Conservation (phyloP, 2,113 vertebrate species). For the Protobothrops mucrosquamatus region DNA sequence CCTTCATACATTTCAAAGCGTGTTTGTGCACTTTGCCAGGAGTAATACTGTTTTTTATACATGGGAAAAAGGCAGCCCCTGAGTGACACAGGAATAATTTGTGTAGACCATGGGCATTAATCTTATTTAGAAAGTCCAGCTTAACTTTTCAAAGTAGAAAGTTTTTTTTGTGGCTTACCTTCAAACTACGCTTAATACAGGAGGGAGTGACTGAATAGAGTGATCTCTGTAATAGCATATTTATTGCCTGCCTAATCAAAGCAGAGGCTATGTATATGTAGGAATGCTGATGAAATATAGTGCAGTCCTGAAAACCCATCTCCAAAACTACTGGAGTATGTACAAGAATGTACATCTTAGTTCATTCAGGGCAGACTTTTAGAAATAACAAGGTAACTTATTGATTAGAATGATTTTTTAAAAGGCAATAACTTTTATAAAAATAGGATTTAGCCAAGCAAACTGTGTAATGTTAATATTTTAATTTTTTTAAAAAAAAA, state of each 20-base stretch:
- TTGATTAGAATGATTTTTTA: neutral
- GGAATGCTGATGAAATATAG: neutral
- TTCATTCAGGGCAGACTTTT: neutral
- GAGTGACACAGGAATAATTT: constrained; percentile 49
- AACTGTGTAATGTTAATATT: neutral
- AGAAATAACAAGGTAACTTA: neutral
- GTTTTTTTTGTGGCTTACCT: constrained; percentile 9
- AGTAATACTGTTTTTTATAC: constrained; percentile 48
- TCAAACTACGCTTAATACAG: constrained; percentile 3
- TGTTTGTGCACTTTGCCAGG: constrained; percentile 52
- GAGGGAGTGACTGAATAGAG: neutral
- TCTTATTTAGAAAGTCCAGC: constrained; percentile 58
- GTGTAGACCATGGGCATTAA: constrained; percentile 50
- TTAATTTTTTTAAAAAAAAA: neutral
- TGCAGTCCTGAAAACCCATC: neutral
- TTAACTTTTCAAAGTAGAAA: constrained; percentile 57
- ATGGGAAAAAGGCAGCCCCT: constrained; percentile 24
- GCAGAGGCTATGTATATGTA: neutral
- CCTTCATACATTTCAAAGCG: constrained; percentile 40
- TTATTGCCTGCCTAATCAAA: neutral
- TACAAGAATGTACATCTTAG: neutral
- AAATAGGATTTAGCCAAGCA: neutral
- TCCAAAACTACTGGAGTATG: neutral
- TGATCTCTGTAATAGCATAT: neutral
- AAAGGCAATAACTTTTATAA: neutral